Evolutionary conservation across 2,888 invertebrate genomes (phyloP).

Genomic region (Meiosimyza decipiens): DNA sequence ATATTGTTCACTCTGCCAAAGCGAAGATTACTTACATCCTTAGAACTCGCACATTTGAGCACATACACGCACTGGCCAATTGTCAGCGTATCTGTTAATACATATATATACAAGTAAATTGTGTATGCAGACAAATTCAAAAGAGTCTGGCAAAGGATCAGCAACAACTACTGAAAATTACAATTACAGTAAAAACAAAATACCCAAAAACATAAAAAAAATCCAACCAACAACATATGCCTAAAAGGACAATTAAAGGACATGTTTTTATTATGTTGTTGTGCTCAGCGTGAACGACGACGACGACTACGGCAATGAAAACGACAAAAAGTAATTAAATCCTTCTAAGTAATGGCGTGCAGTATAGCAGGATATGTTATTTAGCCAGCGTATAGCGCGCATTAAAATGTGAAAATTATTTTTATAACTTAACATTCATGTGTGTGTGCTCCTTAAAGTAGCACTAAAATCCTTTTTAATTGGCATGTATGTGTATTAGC

Average conservation of each 20-base stretch:
- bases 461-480: slow-evolving; percentile 20
- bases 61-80: too few species aligned
- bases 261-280: slow-evolving; percentile 21
- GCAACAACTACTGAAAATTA: not conserved
- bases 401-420: slow-evolving; percentile 33
- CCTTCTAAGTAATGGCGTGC: too few species aligned
- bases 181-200: slow-evolving; percentile 1
- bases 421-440: slow-evolving; percentile 18
- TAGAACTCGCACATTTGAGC: too few species aligned
- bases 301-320: not conserved
- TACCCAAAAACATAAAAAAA: too few species aligned
- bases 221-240: slow-evolving; percentile 9
- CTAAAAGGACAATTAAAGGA: slow-evolving; percentile 30
- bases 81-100: too few species aligned
- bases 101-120: too few species aligned
- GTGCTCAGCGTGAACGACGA: not conserved
- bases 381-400: not conserved
- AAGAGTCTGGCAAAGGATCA: not conserved
- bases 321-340: too few species aligned
- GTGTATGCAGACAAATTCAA: too few species aligned
- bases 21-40: too few species aligned
- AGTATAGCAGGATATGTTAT: too few species aligned
- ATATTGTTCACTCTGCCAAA: too few species aligned
- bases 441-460: slow-evolving; percentile 5
- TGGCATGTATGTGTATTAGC: not conserved